These are phyloP conservation scores for Lepidurus arcticus DNA, from an alignment of 1,140 invertebrate genomes.

Conservation along the genomic window DNA sequence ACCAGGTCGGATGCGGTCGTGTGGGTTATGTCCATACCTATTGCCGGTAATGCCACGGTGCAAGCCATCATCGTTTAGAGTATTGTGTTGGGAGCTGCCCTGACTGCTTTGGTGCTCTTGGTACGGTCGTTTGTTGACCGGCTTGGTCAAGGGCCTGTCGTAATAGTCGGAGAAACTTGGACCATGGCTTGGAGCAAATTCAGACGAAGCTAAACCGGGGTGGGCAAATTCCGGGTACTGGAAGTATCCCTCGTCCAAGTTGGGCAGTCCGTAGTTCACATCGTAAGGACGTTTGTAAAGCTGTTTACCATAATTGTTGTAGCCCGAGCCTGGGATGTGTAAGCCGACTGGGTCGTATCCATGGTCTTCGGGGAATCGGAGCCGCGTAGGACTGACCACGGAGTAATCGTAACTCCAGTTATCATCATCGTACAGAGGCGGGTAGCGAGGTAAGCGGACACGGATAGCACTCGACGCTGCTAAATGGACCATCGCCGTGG, in stretches of 20 bases:
- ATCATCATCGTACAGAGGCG: background rate
- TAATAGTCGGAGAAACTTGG: conserved; percentile 5
- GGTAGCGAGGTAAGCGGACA: background rate
- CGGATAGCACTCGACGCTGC: background rate
- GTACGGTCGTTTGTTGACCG: background rate
- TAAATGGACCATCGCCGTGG: background rate
- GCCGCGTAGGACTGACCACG: background rate
- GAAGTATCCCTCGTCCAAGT: background rate
- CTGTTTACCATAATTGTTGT: background rate
- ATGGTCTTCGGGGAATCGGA: background rate
- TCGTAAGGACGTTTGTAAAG: background rate
- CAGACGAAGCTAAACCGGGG: background rate
- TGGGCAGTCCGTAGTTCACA: background rate
- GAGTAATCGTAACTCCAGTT: background rate
- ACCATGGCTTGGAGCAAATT: background rate
- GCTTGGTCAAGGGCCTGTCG: background rate
- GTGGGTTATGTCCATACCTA: background rate
- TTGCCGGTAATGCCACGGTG: background rate
- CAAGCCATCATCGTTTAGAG: background rate
- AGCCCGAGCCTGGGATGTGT: background rate
- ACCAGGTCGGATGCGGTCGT: background rate
- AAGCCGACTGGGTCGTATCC: background rate
- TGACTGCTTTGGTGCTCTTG: background rate
- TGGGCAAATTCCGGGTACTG: background rate
- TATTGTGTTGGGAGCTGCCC: background rate